Percentiles rank a stretch among this genome's conserved stretches.
Evolutionary conservation across 2,113 vertebrate species (phyloP).

Genomic region (Halcyon malimbica): DNA sequence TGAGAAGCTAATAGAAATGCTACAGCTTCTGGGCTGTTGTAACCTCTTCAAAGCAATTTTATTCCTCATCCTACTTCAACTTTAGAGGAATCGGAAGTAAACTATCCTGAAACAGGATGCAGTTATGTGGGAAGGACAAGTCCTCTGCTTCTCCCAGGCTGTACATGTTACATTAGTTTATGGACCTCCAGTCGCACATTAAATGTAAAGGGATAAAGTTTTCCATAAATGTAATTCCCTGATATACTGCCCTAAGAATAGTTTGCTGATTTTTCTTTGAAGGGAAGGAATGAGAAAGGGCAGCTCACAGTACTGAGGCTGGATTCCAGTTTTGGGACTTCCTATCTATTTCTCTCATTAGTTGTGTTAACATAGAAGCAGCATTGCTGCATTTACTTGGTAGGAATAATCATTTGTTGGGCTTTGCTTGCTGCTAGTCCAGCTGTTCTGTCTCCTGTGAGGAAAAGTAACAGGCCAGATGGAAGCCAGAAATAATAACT

Average conservation of each 20-base stretch:
- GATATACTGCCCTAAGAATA: background rate
- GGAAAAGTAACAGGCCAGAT: background rate
- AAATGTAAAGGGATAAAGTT: background rate
- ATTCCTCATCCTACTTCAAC: background rate
- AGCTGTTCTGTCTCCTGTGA: constrained; percentile 22
- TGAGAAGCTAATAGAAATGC: background rate
- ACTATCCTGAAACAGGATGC: background rate
- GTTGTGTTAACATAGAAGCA: background rate
- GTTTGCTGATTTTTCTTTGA: background rate
- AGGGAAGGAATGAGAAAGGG: background rate
- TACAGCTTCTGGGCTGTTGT: background rate
- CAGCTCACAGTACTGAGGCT: background rate
- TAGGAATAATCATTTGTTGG: background rate
- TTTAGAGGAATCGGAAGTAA: background rate
- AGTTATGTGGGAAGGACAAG: background rate
- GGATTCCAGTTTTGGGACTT: background rate
- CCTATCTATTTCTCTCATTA: background rate
- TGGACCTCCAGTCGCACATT: background rate
- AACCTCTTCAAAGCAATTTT: background rate
- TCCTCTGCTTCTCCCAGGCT: background rate
- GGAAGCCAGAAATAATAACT: constrained; percentile 11
- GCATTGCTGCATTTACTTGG: background rate
- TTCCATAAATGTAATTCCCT: background rate
- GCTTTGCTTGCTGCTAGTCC: background rate
- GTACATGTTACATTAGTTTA: background rate